phyloP scores from a whole-genome alignment of 1,140 invertebrate species.

The Calephelis virginiensis region DNA sequence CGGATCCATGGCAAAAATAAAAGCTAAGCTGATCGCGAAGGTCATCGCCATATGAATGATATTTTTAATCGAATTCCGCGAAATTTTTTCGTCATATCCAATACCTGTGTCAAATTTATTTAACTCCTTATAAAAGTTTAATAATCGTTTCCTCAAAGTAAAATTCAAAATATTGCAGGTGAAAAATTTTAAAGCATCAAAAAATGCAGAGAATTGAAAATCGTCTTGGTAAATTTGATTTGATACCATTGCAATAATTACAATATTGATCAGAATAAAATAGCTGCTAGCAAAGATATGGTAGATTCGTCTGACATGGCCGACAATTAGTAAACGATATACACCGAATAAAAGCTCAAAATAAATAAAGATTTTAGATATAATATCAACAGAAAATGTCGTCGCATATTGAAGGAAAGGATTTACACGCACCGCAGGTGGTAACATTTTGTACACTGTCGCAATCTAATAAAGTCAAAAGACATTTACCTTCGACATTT shows the following conservation, averaged over 20 bases:
- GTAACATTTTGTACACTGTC: constrained; percentile 7
- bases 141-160: neutral
- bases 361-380: constrained; percentile 17
- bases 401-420: neutral
- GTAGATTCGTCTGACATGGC: neutral
- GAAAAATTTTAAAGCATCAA: neutral
- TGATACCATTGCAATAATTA: neutral
- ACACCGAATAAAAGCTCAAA: neutral
- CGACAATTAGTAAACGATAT: neutral
- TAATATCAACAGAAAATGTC: constrained; percentile 14
- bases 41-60: neutral
- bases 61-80: neutral
- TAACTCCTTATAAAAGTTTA: constrained; percentile 18
- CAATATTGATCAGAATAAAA: neutral
- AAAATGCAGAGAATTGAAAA: neutral
- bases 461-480: constrained; percentile 6
- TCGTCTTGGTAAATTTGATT: neutral
- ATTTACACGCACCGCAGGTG: constrained; percentile 3
- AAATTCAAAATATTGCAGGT: neutral
- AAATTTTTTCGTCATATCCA: neutral
- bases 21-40: neutral
- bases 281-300: neutral
- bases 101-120: constrained; percentile 1
- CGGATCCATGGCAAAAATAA: neutral
- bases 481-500: neutral